Base-by-base conservation (phyloP, 1,140 invertebrate species). In the Aethina tumida region DNA sequence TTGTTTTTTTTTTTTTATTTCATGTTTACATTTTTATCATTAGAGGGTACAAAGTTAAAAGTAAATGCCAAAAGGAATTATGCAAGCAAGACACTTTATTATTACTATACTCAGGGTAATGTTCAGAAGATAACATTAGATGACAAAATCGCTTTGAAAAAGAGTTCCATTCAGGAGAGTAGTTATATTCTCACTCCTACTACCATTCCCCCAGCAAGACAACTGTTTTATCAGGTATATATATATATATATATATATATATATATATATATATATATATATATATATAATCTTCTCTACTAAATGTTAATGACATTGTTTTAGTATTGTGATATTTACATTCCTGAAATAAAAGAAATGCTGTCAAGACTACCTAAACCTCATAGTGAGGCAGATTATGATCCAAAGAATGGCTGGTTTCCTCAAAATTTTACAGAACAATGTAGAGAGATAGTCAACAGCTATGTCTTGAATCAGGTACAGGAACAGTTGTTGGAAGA, bases 321-420 rank as follows among this genome's bases (percentile, higher is more conserved):
- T 35, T 16, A 43, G 41, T 43, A 30, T 20, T 33, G 31, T 12
- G 31, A 33, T 33, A 41, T 63, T 90, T 75, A 80, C 86, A 52
- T 88, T n/a, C 71, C 77, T 0, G 85, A 91, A 67, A 81, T 95
- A 39, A 79, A 92, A 59, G 73, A 75, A 45, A 74, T 92, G 65
- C 48, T 94, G 5, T 63, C 72, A 7, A 72, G 73, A 37, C 68
- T 84, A 39, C 78, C 82, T 2, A 70, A 77, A 13, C 62, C 73
- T 10, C 57, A 70, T 8, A 68, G 77, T 2, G 73, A 70, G 8
- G 64, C 68, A 31, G 65, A 69, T 19, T 89, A 81, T 51, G 74
- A 86, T 48, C 70, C 75, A 44, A 75, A 75, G 52, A 69, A 74
- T 36, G 86, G 86, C 4, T 89, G 84, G 84, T 60, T 87, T 29